Conservation (phyloP, 2,113 vertebrate genomes). For the Aegithalos caudatus region DNA sequence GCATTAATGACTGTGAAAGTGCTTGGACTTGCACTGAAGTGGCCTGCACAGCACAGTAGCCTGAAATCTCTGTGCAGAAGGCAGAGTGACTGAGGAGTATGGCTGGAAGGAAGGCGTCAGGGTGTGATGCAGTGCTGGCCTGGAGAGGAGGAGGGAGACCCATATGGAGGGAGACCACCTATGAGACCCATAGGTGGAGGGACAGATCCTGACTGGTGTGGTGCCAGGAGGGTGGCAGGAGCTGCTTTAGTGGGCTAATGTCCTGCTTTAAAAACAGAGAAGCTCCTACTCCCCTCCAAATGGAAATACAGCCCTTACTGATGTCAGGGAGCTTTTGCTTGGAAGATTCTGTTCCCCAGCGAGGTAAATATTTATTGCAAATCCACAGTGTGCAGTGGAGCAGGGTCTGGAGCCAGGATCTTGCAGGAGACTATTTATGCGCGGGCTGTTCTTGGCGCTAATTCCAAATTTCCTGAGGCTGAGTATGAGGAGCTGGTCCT, state of each 20-base stretch:
- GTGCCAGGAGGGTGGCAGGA: neutral
- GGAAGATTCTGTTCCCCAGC: conserved; percentile 6
- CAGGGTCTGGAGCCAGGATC: conserved; percentile 48
- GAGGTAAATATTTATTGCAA: conserved; percentile 59
- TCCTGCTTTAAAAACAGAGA: neutral
- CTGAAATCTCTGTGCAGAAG: too few species aligned
- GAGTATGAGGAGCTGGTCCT: conserved; percentile 12
- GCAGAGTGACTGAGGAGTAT: neutral
- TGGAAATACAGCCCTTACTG: neutral
- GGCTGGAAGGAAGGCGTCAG: neutral
- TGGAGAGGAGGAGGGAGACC: neutral
- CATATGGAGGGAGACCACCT: too few species aligned
- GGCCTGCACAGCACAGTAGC: neutral
- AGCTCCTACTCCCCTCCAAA: neutral
- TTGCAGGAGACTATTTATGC: conserved; percentile 43
- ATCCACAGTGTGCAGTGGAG: neutral
- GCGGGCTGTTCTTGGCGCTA: conserved; percentile 50
- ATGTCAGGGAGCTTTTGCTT: conserved; percentile 36
- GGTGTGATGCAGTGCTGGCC: neutral
- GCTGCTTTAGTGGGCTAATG: neutral
- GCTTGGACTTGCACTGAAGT: neutral
- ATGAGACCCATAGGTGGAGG: neutral
- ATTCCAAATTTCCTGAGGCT: conserved; percentile 37
- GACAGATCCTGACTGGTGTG: neutral
- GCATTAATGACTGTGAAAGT: neutral